These are phyloP conservation scores for Sprattus sprattus DNA, from an alignment of 2,113 vertebrate species.

Conservation along the genomic window DNA sequence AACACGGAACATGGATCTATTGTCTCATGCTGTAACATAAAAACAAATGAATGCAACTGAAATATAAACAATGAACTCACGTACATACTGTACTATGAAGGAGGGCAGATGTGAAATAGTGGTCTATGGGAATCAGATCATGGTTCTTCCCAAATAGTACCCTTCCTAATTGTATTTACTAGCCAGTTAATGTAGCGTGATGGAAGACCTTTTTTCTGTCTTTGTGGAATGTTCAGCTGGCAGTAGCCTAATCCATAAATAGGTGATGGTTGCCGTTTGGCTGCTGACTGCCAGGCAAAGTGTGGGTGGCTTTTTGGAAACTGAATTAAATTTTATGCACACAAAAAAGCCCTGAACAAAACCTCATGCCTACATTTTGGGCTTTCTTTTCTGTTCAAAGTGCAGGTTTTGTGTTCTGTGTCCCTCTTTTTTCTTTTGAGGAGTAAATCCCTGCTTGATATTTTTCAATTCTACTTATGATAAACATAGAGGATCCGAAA, in stretches of 20 bases:
- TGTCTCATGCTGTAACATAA: neutral
- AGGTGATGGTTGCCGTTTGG: constrained; percentile 69
- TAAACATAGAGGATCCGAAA: constrained; percentile 57
- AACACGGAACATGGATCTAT: neutral
- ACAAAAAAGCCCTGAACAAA: constrained; percentile 64
- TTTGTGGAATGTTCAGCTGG: constrained; percentile 66
- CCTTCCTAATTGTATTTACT: constrained; percentile 60
- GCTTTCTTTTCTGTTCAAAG: constrained; percentile 53
- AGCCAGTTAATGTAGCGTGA: constrained; percentile 67
- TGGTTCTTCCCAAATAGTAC: constrained; percentile 63
- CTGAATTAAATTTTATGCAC: constrained; percentile 48
- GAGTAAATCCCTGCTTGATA: constrained; percentile 54
- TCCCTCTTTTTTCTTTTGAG: neutral
- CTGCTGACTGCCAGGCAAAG: constrained; percentile 62
- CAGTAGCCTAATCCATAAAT: constrained; percentile 71
- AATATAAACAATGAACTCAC: neutral
- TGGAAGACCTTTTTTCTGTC: constrained; percentile 63
- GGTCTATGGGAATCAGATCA: constrained; percentile 55
- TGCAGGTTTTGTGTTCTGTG: constrained; percentile 35
- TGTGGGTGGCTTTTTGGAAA: constrained; percentile 71
- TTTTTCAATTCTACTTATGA: constrained; percentile 59
- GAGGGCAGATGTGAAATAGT: constrained; percentile 39
- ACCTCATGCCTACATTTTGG: constrained; percentile 58
- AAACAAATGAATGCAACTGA: neutral
- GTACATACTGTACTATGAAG: constrained; percentile 33